A percentile compares a stretch with the other conserved stretches of the same genome.
These are phyloP conservation scores for Prorops nasuta DNA, from an alignment of 1,140 invertebrate genomes.

Conservation along the genomic window DNA sequence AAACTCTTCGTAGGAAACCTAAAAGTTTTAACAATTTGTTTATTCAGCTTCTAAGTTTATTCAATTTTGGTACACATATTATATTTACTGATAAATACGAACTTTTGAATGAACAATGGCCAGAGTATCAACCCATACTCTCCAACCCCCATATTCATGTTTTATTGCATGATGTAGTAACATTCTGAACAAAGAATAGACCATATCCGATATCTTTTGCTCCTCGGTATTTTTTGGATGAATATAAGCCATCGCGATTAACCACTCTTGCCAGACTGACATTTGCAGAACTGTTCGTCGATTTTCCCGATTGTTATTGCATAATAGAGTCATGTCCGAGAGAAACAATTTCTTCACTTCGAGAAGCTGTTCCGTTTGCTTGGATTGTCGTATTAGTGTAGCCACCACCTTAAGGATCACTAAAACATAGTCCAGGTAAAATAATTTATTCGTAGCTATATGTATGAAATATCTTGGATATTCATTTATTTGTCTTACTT, in stretches of 20 bases:
- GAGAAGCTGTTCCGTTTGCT: slow-evolving; percentile 85
- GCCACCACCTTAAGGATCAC: slow-evolving; percentile 98
- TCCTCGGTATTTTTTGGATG: slow-evolving; percentile 94
- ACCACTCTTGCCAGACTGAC: slow-evolving; percentile 99
- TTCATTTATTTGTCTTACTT: slow-evolving; percentile 66
- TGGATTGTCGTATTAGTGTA: slow-evolving; percentile 93
- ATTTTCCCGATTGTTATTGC: slow-evolving; percentile 97
- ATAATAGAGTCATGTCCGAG: slow-evolving; percentile 94
- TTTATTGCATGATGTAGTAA: slow-evolving; percentile 98
- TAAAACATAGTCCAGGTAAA: slow-evolving; percentile 53
- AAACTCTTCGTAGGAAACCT: slow-evolving; percentile 96
- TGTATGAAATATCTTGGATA: no score
- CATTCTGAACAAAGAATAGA: slow-evolving; percentile 96
- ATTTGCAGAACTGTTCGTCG: slow-evolving; percentile 95
- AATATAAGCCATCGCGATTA: slow-evolving; percentile 98
- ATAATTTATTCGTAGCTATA: slow-evolving; percentile 2
- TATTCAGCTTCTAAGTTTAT: slow-evolving; percentile 3
- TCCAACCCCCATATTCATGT: slow-evolving; percentile 99
- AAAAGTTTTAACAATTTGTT: slow-evolving; percentile 19
- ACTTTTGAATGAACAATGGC: slow-evolving; percentile 99
- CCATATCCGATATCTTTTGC: slow-evolving; percentile 96
- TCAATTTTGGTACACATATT: background rate
- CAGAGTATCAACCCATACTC: slow-evolving; percentile 99
- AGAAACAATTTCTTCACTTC: slow-evolving; percentile 96
- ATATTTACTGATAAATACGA: slow-evolving; percentile 19